These are phyloP conservation scores for Eufriesea mexicana DNA, from an alignment of 1,140 invertebrate genomes.

Conservation along the genomic window DNA sequence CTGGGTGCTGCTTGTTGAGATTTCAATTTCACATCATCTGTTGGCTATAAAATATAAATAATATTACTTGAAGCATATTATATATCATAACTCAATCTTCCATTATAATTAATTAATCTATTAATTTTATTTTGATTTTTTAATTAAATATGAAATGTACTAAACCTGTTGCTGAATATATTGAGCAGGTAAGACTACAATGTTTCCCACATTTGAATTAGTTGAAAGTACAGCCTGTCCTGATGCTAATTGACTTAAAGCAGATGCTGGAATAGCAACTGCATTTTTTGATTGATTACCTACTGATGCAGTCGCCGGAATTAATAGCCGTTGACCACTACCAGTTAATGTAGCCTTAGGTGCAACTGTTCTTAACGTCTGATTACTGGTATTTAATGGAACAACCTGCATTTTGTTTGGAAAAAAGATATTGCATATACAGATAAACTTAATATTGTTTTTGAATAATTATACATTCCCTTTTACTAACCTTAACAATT, in stretches of 20 bases:
- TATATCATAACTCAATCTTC: not conserved
- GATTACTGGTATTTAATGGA: slow-evolving; percentile 77
- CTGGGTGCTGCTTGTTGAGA: slow-evolving; percentile 70
- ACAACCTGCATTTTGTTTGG: slow-evolving; percentile 67
- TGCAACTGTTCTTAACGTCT: slow-evolving; percentile 77
- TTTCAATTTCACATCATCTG: slow-evolving; percentile 76
- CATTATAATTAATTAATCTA: not conserved
- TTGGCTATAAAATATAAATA: slow-evolving; percentile 44
- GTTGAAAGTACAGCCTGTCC: slow-evolving; percentile 83
- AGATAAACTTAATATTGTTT: not conserved
- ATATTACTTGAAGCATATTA: slow-evolving; percentile 14
- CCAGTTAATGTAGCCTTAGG: slow-evolving; percentile 76
- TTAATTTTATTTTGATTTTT: not conserved
- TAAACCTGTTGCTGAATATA: slow-evolving; percentile 82
- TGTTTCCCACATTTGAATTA: slow-evolving; percentile 81
- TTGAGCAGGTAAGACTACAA: slow-evolving; percentile 85
- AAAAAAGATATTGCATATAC: slow-evolving; percentile 13
- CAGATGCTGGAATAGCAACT: slow-evolving; percentile 80
- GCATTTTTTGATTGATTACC: slow-evolving; percentile 74
- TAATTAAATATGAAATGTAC: slow-evolving; percentile 2
- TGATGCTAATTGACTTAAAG: slow-evolving; percentile 81
- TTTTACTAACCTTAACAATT: slow-evolving; percentile 75
- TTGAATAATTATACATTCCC: not conserved
- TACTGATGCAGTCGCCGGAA: slow-evolving; percentile 77
- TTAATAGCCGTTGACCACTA: slow-evolving; percentile 78